Base-by-base conservation (phyloP, 2,888 invertebrate species). In the Argyra leucocephala region DNA sequence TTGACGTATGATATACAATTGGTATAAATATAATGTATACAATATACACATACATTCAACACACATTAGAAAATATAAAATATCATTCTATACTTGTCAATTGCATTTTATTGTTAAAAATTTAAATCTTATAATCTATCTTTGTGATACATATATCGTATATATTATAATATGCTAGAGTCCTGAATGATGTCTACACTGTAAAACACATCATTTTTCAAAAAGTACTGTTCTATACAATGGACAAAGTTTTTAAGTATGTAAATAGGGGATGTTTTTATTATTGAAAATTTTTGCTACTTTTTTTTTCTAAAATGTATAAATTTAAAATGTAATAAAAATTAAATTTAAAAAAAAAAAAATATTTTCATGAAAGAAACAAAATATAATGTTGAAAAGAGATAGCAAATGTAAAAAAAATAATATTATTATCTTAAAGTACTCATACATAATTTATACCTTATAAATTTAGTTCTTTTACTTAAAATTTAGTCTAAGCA, bases 21-120 rank as follows among this genome's bases (percentile, higher is more conserved):
- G 15, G 18, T n/a, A 48, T 48, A 18, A 18, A 48, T 48, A 18
- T n/a, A n/a, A n/a, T n/a, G 48, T n/a, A 18, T 15, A 37, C 15
- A n/a, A n/a, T n/a, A 37, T 9, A 37, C 37, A 15, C 18, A n/a
- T 48, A 48, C 15, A 15, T 48, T 18, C 15, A 18, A 48, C 48
- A 6, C 18, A 18, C 18, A 48, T 48, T 48, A 48, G 12, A n/a
- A 15, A 18, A 48, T n/a, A 48, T 48, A 48, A n/a, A n/a, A 48
- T 18, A 48, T n/a, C 5, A 48, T n/a, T 5, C 48, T 48, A 18
- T 48, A 18, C 15, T 48, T 48, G 48, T 48, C 48, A 48, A 48
- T 48, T n/a, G 48, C 48, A 48, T 48, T 48, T 37, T 48, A 48
- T 48, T 48, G 48, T 48, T 31, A 18, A 48, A 48, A 48, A 48